Percentiles rank a stretch among this genome's conserved stretches.
Conservation (phyloP, 2,888 invertebrate species). For the Drosophila macrothrix region DNA sequence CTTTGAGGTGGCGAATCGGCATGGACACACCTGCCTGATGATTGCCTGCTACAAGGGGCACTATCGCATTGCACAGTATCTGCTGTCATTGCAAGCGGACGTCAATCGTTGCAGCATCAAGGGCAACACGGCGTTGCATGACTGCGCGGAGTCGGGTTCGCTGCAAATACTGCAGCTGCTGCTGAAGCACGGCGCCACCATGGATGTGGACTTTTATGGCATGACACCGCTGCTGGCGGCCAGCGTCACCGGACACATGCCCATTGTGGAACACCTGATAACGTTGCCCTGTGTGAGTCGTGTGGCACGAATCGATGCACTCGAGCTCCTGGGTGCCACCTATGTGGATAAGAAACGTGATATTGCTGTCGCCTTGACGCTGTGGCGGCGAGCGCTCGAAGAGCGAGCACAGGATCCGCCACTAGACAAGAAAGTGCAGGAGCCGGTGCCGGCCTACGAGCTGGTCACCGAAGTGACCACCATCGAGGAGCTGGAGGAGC, state of each 20-base stretch:
- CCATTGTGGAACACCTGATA: slow-evolving; percentile 96
- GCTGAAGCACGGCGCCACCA: slow-evolving; percentile 93
- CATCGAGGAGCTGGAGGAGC: slow-evolving; percentile 91
- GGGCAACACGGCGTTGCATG: slow-evolving; percentile 97
- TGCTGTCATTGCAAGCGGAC: slow-evolving; percentile 94
- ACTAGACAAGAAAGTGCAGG: slow-evolving; percentile 91
- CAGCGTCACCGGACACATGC: slow-evolving; percentile 95
- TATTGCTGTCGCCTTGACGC: slow-evolving; percentile 94
- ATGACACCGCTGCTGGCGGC: slow-evolving; percentile 98
- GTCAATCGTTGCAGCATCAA: slow-evolving; percentile 97
- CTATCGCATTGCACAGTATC: slow-evolving; percentile 94
- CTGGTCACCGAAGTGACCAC: slow-evolving; percentile 93
- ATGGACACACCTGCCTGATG: slow-evolving; percentile 99
- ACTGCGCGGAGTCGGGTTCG: slow-evolving; percentile 98
- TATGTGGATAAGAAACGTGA: slow-evolving; percentile 98
- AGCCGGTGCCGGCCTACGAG: slow-evolving; percentile 94
- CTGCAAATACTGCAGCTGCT: slow-evolving; percentile 96
- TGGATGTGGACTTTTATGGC: slow-evolving; percentile 98
- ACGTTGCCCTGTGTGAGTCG: slow-evolving; percentile 90
- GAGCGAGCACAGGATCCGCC: slow-evolving; percentile 90
- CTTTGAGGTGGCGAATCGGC: slow-evolving; percentile 97
- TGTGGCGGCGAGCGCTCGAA: slow-evolving; percentile 96
- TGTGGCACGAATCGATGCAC: slow-evolving; percentile 93
- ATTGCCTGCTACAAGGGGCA: slow-evolving; percentile 99
- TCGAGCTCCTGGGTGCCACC: slow-evolving; percentile 96